phyloP scores from a whole-genome alignment of 2,113 vertebrate species.

The Xenopus borealis region DNA sequence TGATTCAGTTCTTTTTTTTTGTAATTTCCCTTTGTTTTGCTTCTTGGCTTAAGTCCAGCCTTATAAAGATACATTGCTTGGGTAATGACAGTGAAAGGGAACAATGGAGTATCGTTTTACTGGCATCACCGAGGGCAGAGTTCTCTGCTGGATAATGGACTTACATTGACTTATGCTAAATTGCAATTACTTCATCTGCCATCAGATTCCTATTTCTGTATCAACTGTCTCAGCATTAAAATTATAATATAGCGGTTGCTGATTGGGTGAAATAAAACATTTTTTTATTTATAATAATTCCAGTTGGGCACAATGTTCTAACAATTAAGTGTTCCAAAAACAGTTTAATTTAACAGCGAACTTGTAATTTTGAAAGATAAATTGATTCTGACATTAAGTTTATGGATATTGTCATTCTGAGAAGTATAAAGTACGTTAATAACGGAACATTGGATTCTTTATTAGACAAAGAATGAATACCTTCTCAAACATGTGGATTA shows the following conservation, averaged over 20 bases:
- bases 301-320: too few relatives aligned
- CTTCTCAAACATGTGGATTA: too few relatives aligned
- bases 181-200: background rate
- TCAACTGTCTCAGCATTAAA: background rate
- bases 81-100: background rate
- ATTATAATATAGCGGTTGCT: background rate
- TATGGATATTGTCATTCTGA: too few relatives aligned
- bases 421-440: too few relatives aligned
- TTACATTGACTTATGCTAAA: background rate
- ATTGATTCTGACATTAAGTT: too few relatives aligned
- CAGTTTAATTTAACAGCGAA: too few relatives aligned
- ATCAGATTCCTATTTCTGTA: background rate
- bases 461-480: too few relatives aligned
- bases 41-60: background rate
- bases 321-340: too few relatives aligned
- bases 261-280: too few relatives aligned
- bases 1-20: slow-evolving; percentile 22
- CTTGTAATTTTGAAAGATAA: too few relatives aligned
- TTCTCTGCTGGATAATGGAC: background rate
- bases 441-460: too few relatives aligned
- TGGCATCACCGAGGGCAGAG: background rate
- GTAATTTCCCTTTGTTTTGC: background rate
- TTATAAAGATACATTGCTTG: slow-evolving; percentile 8
- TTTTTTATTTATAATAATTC: too few relatives aligned
- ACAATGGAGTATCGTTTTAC: slow-evolving; percentile 4